phyloP scores from a whole-genome alignment of 2,888 invertebrate species.

The Labia minor region DNA sequence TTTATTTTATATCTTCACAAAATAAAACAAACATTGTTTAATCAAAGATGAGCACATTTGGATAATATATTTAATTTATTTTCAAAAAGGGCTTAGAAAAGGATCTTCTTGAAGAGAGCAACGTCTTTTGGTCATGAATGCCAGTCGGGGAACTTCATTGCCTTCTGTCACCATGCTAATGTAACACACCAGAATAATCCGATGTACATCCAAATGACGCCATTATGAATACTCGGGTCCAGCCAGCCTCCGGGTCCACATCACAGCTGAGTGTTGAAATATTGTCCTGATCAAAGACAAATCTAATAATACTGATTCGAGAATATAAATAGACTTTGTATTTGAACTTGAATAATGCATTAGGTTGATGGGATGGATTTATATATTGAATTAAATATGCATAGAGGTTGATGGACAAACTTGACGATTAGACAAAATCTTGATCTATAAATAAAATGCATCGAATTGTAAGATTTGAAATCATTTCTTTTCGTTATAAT shows the following conservation, averaged over 20 bases:
- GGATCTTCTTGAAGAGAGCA: neutral
- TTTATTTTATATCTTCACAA: too few species aligned
- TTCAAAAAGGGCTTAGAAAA: neutral
- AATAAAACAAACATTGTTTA: too few species aligned
- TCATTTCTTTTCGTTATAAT: too few species aligned
- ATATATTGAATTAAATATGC: neutral
- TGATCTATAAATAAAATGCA: too few species aligned
- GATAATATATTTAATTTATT: neutral
- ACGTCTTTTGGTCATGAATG: neutral
- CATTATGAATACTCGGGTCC: slow-evolving; percentile 9
- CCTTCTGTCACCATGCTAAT: neutral
- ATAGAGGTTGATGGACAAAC: neutral
- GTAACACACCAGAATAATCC: neutral
- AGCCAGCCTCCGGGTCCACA: neutral
- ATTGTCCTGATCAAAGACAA: slow-evolving; percentile 3
- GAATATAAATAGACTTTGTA: slow-evolving; percentile 5
- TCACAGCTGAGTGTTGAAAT: neutral
- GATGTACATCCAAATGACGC: slow-evolving; percentile 13
- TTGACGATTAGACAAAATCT: neutral
- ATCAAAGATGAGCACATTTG: too few species aligned
- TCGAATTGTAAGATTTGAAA: too few species aligned
- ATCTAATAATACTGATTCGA: slow-evolving; percentile 4
- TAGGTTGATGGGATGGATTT: neutral
- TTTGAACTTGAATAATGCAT: slow-evolving; percentile 4
- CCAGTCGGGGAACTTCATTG: neutral